Base-by-base conservation (phyloP, 2,113 vertebrate genomes). In the Pogona vitticeps region DNA sequence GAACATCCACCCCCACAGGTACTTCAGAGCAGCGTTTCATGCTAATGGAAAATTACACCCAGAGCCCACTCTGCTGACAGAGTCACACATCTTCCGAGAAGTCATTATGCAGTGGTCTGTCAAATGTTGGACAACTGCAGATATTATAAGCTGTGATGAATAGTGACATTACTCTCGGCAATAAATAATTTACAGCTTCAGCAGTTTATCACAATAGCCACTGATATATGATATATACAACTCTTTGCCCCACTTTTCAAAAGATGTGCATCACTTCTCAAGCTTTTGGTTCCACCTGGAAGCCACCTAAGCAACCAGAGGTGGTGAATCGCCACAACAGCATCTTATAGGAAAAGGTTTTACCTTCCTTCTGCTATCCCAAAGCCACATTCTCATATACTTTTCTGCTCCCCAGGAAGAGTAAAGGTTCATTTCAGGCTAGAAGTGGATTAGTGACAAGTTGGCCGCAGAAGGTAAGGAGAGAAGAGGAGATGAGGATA, bases 131-230 rank as follows among this genome's bases (percentile, higher is more conserved):
- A 58, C 17, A 68, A 68, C 46, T 68, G 36, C 33, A 76, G 20
- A 71, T 36, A 42, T 71, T 63, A 28, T 78, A 78, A 14, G 31
- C 28, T 56, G 71, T 72, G 52, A 72, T 88, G 38, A 61, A n/a
- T 15, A 21, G 75, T 83, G 75, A 83, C 31, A 63, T 28, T 71
- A 65, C 56, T 71, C 38, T 26, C 28, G n/a, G 73, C 67, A 78
- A 61, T 70, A 78, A 88, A 88, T 78, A 33, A 78, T 72, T 13
- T 83, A 56, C 42, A 59, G 56, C 70, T 82, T 82, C 40, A 78
- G 81, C 38, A 70, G 2, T 61, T 71, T 65, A 70, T 83, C 52
- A 61, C 36, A 70, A 58, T 42, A 80, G 12, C 72, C 13, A 6
- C 70, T 72, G 52, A 28, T 2, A 20, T n/a, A 28, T 63, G 33